Percentiles rank a stretch among this genome's conserved stretches.
phyloP scores from a whole-genome alignment of 2,113 vertebrate genomes.

The Gobius niger region DNA sequence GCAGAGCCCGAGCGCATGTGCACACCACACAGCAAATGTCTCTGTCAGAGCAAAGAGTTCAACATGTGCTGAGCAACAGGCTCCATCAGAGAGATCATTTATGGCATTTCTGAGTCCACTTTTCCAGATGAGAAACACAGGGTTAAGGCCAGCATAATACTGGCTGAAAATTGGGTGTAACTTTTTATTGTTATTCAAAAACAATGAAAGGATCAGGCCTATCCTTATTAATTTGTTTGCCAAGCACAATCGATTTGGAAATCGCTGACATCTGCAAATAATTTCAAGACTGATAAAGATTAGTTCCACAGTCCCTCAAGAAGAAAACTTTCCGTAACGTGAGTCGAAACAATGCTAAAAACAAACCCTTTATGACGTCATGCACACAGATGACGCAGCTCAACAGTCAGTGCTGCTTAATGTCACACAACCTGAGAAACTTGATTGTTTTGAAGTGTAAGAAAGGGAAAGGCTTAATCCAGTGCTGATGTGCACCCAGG shows the following conservation, averaged over 20 bases:
- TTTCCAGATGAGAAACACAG: background rate
- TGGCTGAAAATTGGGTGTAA: too few species aligned
- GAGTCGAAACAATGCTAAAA: background rate
- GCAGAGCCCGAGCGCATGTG: conserved; percentile 24
- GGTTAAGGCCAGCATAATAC: background rate
- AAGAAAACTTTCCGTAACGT: background rate
- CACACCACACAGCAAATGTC: conserved; percentile 14
- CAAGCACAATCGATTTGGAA: background rate
- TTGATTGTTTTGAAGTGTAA: conserved; percentile 5
- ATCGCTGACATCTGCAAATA: background rate
- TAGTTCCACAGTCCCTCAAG: background rate
- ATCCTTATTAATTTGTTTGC: background rate
- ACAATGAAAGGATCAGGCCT: too few species aligned
- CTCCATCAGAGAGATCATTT: background rate
- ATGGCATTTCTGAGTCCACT: background rate
- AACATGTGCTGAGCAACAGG: conserved; percentile 17
- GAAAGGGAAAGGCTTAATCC: background rate
- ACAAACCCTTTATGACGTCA: background rate
- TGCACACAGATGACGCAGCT: background rate
- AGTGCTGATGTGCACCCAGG: background rate
- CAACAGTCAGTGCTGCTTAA: background rate
- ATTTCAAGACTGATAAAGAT: background rate
- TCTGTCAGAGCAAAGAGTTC: conserved; percentile 18
- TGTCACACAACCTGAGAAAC: conserved; percentile 45
- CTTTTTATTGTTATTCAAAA: too few species aligned